A percentile compares a stretch with the other conserved stretches of the same genome.
Evolutionary conservation across 2,888 invertebrate genomes (phyloP).

Genomic region (Nebria brevicollis): DNA sequence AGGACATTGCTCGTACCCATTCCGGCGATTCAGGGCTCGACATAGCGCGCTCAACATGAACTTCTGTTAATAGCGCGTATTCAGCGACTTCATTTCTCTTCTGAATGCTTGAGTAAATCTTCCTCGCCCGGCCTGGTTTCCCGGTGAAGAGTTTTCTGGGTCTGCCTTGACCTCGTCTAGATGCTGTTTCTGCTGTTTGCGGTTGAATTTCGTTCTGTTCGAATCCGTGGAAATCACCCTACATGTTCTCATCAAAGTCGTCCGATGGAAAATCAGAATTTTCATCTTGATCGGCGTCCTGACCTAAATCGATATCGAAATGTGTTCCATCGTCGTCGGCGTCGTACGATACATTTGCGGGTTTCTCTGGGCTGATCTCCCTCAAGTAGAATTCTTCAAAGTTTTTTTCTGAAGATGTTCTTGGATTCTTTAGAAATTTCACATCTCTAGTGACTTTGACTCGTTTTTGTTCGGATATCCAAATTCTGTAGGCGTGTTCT

Average conservation of each 20-base stretch:
- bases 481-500: slow-evolving; percentile 51
- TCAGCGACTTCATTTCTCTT: neutral
- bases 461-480: slow-evolving; percentile 46
- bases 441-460: slow-evolving; percentile 49
- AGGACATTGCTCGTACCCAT: slow-evolving; percentile 5
- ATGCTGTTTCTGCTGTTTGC: too few relatives aligned
- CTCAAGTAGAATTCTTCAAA: too few relatives aligned
- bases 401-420: too few relatives aligned
- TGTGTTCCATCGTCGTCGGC: neutral
- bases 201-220: too few relatives aligned
- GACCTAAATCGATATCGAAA: neutral
- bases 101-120: too few relatives aligned
- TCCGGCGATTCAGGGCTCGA: slow-evolving; percentile 10
- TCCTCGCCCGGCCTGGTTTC: too few relatives aligned
- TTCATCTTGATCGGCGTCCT: neutral
- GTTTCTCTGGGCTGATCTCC: too few relatives aligned
- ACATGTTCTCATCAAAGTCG: too few relatives aligned
- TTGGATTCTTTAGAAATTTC: slow-evolving; percentile 26
- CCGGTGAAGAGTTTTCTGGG: too few relatives aligned
- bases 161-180: too few relatives aligned
- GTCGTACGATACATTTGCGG: neutral
- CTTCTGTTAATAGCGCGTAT: slow-evolving; percentile 11
- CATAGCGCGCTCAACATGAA: slow-evolving; percentile 5
- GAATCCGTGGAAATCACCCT: too few relatives aligned
- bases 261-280: too few relatives aligned